Evolutionary conservation across 1,140 invertebrate genomes (phyloP).

Genomic region (Megalonaias nervosa): DNA sequence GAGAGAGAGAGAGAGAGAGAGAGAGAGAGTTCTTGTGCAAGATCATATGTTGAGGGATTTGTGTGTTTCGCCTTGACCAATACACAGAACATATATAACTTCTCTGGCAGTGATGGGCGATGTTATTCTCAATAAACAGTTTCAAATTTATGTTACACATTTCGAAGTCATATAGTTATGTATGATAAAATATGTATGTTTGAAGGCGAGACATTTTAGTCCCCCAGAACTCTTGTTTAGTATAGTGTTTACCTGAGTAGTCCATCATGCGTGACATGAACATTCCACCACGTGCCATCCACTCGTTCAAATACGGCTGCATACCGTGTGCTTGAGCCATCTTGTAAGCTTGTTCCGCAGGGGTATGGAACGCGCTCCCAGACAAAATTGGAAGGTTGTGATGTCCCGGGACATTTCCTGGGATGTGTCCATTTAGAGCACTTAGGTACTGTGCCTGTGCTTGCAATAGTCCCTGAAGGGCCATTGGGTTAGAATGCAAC

Average conservation of each 20-base stretch:
- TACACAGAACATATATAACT: no score
- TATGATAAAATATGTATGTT: no score
- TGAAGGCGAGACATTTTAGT: no score
- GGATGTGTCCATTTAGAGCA: slow-evolving; percentile 41
- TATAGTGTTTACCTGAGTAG: slow-evolving; percentile 49
- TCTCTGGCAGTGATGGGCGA: no score
- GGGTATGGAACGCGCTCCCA: slow-evolving; percentile 62
- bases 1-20: no score
- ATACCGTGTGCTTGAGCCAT: slow-evolving; percentile 58
- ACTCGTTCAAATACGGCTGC: slow-evolving; percentile 56
- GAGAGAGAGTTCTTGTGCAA: no score
- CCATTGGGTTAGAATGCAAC: slow-evolving; percentile 40
- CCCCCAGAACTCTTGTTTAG: no score
- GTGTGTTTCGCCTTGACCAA: no score
- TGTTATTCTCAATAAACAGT: no score
- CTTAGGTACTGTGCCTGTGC: slow-evolving; percentile 45
- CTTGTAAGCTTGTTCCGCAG: slow-evolving; percentile 63
- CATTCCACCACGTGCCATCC: slow-evolving; percentile 65
- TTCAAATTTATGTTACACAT: no score
- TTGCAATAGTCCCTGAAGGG: slow-evolving; percentile 44
- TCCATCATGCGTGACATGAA: slow-evolving; percentile 65
- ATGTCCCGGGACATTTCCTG: slow-evolving; percentile 15
- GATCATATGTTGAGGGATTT: no score
- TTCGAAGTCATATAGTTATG: no score
- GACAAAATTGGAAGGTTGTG: slow-evolving; percentile 46